Evolutionary conservation across 35 echinoderm and acorn worm species (phyloP).

Genomic region (Ophiothrix spiculata): DNA sequence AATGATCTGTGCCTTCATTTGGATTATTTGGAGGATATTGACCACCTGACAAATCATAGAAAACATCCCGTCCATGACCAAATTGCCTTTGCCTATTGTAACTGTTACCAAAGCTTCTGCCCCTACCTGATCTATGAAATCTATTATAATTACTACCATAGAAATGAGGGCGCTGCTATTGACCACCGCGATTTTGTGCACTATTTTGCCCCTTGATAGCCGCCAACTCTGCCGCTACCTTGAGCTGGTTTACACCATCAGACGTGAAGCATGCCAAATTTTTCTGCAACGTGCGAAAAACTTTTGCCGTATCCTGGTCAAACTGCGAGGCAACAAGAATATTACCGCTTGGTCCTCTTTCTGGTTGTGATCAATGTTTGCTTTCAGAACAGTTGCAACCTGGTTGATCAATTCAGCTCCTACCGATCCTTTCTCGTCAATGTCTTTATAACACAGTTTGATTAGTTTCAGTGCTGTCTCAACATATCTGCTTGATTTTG

Average conservation of each 20-base stretch:
- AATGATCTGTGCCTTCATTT: not conserved
- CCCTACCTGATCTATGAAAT: slow-evolving; percentile 14
- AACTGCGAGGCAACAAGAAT: slow-evolving; percentile 5
- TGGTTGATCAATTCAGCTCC: not conserved
- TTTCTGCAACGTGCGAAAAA: slow-evolving; percentile 8
- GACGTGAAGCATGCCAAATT: not conserved
- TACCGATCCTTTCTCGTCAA: not conserved
- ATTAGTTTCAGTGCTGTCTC: not conserved
- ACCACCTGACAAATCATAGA: not conserved
- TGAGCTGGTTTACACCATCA: slow-evolving; percentile 9
- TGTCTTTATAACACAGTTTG: not conserved
- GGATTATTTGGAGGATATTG: not conserved
- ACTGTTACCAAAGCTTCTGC: not conserved
- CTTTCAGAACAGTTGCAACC: slow-evolving; percentile 3
- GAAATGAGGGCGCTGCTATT: not conserved
- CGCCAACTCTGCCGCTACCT: slow-evolving; percentile 26
- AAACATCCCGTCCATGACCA: slow-evolving; percentile 26
- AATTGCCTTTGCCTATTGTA: slow-evolving; percentile 3
- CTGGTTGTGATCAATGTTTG: slow-evolving; percentile 14
- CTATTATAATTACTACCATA: not conserved
- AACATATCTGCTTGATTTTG: not conserved
- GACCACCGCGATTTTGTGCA: not conserved
- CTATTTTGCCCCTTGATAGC: slow-evolving; percentile 23
- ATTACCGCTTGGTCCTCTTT: slow-evolving; percentile 23
- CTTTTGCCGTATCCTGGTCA: slow-evolving; percentile 23